Base-by-base conservation (phyloP, 1,140 invertebrate species). In the Drosophila ercepeae region DNA sequence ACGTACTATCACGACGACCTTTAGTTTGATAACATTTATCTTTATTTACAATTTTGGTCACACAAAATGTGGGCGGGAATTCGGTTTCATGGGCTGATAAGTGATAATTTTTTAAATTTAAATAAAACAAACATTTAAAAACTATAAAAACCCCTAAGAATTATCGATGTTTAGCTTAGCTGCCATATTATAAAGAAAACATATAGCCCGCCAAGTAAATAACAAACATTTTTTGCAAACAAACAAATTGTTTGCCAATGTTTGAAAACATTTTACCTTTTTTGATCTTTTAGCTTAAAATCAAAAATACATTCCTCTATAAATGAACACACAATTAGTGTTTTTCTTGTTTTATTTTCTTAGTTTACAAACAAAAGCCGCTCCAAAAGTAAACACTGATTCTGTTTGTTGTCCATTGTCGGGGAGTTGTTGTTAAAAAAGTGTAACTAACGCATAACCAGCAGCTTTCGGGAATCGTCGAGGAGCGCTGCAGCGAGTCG, bases 321-420 rank as follows among this genome's bases (percentile, higher is more conserved):
- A 34, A 39, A 39, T 45, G 4, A 29, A 48, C 48, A n/a, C 11
- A 58, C 48, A 18, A 44, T 48, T 39, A n/a, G 51, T 83, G 67
- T 88, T 88, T 86, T 86, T 88, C 78, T 69, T 82, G 82, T 88
- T 86, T 86, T 86, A 86, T 86, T 86, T 82, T 65, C 82, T 86
- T 86, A 86, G 75, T 72, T 78, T 86, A 88, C 71, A 88, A 82
- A 86, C 82, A 78, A 82, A 78, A 82, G 82, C 69, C 58, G 82
- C 77, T 82, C 82, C 74, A 86, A 88, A 86, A 88, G 82, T 88
- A 86, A 88, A 86, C 74, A 86, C 78, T 49, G 59, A 70, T 74
- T 81, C 76, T 75, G 58, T 70, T 75, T 78, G 36, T 39, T 72
- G 77, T 72, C 75, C 63, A 27, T 88, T 82, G 59, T 77, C 61